Evolutionary conservation across 2,797 vertebrate genomes (phyloP).

Genomic region (Poeciliopsis infans): DNA sequence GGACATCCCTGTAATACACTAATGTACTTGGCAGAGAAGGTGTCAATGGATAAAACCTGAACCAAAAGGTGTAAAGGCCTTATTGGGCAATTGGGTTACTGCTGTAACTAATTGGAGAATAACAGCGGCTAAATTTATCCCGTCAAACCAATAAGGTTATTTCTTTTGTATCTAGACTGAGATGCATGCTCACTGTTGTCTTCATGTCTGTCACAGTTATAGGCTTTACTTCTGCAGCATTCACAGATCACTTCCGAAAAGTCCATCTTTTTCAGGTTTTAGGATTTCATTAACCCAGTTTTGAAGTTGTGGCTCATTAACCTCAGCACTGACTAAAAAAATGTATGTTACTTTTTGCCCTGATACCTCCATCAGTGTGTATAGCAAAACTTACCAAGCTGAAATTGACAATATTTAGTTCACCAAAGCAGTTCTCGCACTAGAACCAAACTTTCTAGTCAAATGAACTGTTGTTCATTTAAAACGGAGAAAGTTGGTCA

Average conservation of each 20-base stretch:
- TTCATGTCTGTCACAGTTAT: background rate
- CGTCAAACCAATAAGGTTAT: constrained; percentile 20
- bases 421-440: background rate
- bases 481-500: too few relatives aligned
- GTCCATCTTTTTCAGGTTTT: background rate
- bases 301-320: background rate
- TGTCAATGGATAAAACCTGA: constrained; percentile 20
- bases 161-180: background rate
- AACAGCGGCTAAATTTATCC: constrained; percentile 29
- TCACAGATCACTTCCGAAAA: background rate
- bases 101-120: constrained; percentile 32
- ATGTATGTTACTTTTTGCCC: background rate
- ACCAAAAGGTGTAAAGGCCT: constrained; percentile 19
- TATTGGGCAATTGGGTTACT: constrained; percentile 24
- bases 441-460: background rate
- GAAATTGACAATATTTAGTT: background rate
- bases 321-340: background rate
- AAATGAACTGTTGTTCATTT: too few relatives aligned
- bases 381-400: background rate
- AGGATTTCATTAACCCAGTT: background rate
- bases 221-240: background rate
- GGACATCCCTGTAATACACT: constrained; percentile 16
- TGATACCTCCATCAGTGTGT: background rate
- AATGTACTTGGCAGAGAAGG: constrained; percentile 29
- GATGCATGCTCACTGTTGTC: background rate